Evolutionary conservation across 2,113 vertebrate species (phyloP), one percentile per base, ranked within the genome.

Genomic region (Naja naja): DNA sequence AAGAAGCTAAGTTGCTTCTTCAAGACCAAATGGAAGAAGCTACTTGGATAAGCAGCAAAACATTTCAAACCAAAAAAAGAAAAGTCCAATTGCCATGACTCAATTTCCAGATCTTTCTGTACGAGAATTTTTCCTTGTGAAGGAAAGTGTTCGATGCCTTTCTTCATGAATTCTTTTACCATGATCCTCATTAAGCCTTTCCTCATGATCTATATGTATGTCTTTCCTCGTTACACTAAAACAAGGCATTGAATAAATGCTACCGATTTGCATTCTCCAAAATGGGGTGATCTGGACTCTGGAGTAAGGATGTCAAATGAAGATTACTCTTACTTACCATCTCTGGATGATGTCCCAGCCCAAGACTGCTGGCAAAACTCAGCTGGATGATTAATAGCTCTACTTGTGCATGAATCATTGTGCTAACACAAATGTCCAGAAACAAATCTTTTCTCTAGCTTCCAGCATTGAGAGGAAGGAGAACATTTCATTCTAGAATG

Each of bases 401-500:
- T 4, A 30, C 27, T 27, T 91, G 74, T 0, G 3, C 81, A 11
- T 85, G 64, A 39, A 56, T 52, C 91, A 88, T 58, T 91, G 39
- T 54, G 49, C 25, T 22, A 10, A 34, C 64, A 58, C 87, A 89
- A 89, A 3, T 4, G 0, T 0, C 49, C n/a, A 52, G 64, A 87
- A 94, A 54, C 43, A 94, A 85, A 56, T 39, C 90, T 87, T 3
- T 53, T 52, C 3, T 27, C 55, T 86, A 18, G 54, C 69, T 22
- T 52, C 39, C 18, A 8, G 14, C 23, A 1, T 0, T 23, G 43
- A 88, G 90, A 23, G 22, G 81, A n/a, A 86, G 52, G 52, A n/a
- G 91, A 88, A 1, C 43, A 69, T 87, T 69, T 18, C 58, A 45
- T 91, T 43, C 85, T 74, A 89, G 0, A 3, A 85, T 0, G 0